Base-by-base conservation (phyloP, 2,113 vertebrate species). In the Odontesthes bonariensis region DNA sequence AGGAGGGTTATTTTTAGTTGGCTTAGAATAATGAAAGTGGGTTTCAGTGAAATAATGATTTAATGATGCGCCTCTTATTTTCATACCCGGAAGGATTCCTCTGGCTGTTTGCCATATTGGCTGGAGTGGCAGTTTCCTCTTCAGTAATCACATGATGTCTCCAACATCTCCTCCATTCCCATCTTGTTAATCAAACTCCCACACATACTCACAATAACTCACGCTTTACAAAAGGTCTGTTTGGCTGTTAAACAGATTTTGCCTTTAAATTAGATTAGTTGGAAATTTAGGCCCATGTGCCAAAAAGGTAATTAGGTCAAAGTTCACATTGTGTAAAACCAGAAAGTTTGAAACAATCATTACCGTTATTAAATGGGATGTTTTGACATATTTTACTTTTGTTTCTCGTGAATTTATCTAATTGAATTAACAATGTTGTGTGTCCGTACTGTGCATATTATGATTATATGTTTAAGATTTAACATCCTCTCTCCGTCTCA, bases 91-190 rank as follows among this genome's bases (percentile, higher is more conserved):
- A 85, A 65, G 72, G 59, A 71, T 69, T 77, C 23, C 5, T 77
- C 13, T 70, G 79, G 49, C 58, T 53, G 62, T 73, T 65, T 82
- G 52, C 22, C 40, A 69, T 49, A 40, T 72, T 60, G 79, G 20
- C 67, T 53, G 22, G 35, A 61, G 57, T 75, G 60, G n/a, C 69
- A 71, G 58, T 81, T 89, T 85, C 75, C 78, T 82, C 71, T 83
- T 62, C 58, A 78, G 63, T 62, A 60, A 40, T 91, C 88, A 90
- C 83, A 90, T 86, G 86, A 85, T 78, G 44, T 63, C 68, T 81
- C 8, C 1, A 74, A 69, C 0, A 1, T 66, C 32, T 66, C 65
- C 40, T 65, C 27, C 31, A 1, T 27, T 46, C 65, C 54, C 6
- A 32, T 68, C 44, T 64, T 42, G 52, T 57, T 81, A 44, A 70